A percentile compares a stretch with the other conserved stretches of the same genome.
phyloP scores from a whole-genome alignment of 2,113 vertebrate species.

The Alectura lathami region DNA sequence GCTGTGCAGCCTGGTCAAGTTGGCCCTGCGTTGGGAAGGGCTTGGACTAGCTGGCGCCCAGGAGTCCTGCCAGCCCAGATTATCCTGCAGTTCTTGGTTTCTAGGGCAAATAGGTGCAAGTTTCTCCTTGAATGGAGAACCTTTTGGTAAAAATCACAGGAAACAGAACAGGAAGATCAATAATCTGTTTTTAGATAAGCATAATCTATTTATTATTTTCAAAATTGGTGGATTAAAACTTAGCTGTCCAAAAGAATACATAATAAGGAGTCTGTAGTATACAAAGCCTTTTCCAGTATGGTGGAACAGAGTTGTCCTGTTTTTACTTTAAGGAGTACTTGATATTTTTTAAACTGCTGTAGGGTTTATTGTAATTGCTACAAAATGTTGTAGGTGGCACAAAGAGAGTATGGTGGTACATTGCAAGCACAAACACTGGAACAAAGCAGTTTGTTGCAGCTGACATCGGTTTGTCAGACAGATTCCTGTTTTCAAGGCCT shows the following conservation, averaged over 20 bases:
- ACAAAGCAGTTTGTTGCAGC: background rate
- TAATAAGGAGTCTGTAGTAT: background rate
- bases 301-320: background rate
- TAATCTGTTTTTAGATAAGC: background rate
- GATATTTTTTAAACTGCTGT: background rate
- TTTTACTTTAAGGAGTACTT: background rate
- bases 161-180: background rate
- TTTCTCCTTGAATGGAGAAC: background rate
- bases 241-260: background rate
- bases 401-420: background rate
- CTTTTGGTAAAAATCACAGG: background rate
- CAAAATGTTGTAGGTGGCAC: background rate
- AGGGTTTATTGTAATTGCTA: background rate
- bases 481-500: background rate
- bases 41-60: background rate
- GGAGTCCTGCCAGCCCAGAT: background rate
- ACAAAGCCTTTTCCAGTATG: background rate
- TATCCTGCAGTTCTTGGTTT: background rate
- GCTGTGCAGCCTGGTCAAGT: background rate
- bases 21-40: background rate
- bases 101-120: background rate
- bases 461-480: background rate
- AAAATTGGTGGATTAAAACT: background rate
- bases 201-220: background rate
- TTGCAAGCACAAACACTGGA: background rate